A percentile compares a stretch with the other conserved stretches of the same genome.
phyloP scores from a whole-genome alignment of 2,113 vertebrate species.

The Alligator sinensis region DNA sequence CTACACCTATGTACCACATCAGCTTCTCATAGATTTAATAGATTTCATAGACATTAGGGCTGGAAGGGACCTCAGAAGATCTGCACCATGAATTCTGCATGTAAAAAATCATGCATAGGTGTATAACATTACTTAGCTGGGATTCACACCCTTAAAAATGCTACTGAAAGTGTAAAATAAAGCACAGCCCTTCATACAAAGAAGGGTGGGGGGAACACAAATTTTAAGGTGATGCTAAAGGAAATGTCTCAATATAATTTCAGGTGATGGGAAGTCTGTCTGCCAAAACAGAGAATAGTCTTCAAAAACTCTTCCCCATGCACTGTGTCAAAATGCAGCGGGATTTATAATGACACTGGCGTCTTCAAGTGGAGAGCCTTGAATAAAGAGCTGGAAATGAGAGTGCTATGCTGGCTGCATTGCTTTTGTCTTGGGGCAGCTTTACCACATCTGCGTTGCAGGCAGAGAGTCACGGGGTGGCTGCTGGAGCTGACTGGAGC shows the following conservation, averaged over 20 bases:
- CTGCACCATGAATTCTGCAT: background rate
- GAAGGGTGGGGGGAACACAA: background rate
- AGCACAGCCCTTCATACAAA: fast-evolving
- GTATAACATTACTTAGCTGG: background rate
- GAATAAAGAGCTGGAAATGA: background rate
- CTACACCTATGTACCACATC: no score
- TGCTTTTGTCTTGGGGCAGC: background rate
- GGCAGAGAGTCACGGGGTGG: fast-evolving
- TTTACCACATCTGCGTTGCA: background rate
- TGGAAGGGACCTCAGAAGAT: no score
- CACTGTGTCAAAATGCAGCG: background rate
- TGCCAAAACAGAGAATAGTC: background rate
- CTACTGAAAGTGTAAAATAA: background rate
- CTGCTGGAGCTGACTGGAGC: background rate
- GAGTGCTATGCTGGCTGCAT: fast-evolving
- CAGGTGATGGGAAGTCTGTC: background rate
- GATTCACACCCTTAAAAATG: background rate
- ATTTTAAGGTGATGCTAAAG: background rate
- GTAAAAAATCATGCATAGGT: background rate
- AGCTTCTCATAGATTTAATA: no score
- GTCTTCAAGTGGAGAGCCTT: background rate
- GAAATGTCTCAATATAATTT: background rate
- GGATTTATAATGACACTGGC: background rate
- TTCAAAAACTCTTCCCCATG: fast-evolving
- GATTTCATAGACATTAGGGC: no score